These are phyloP conservation scores for Diglossa cyanea DNA, from an alignment of 2,797 vertebrate genomes.

Conservation along the genomic window DNA sequence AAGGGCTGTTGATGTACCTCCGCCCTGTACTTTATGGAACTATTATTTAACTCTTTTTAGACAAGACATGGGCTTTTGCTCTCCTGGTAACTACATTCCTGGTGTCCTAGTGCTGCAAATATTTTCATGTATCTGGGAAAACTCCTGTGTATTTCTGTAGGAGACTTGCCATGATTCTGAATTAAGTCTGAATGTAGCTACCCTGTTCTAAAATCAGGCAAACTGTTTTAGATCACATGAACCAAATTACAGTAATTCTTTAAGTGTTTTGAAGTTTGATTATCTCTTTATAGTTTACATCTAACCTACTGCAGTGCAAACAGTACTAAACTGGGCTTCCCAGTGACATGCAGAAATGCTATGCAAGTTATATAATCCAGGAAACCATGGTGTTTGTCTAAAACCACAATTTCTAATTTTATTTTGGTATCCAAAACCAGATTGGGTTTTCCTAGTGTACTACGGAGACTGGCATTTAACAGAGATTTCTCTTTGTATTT, in stretches of 20 bases:
- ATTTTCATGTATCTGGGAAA: neutral
- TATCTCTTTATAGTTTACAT: neutral
- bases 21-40: neutral
- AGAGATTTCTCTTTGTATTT: neutral
- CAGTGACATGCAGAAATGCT: accelerated
- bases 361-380: neutral
- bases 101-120: neutral
- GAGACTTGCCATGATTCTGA: neutral
- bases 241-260: neutral
- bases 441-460: neutral
- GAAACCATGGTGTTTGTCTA: neutral
- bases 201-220: neutral
- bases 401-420: neutral
- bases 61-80: neutral
- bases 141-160: neutral
- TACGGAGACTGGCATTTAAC: neutral
- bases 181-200: neutral
- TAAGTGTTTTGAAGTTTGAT: neutral
- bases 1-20: neutral
- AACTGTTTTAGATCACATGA: neutral
- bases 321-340: neutral
- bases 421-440: neutral
- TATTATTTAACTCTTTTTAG: neutral
- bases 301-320: neutral
- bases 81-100: neutral